Percentiles rank a stretch among this genome's conserved stretches.
These are phyloP conservation scores for Exephanes ischioxanthus DNA, from an alignment of 2,888 invertebrate species.

Conservation along the genomic window DNA sequence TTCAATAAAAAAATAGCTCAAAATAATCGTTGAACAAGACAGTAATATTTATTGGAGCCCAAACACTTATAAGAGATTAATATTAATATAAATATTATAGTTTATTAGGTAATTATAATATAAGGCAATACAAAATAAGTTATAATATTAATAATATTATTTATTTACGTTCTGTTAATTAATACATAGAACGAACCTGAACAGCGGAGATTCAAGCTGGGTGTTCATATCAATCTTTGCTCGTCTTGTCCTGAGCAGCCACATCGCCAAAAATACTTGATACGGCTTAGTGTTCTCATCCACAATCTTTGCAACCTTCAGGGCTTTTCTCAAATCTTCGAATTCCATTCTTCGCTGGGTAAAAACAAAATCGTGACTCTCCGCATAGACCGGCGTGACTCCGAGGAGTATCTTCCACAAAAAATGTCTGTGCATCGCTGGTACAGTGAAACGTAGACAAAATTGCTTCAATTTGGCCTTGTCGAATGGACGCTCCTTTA, in stretches of 20 bases:
- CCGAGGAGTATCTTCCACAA: slow-evolving; percentile 95
- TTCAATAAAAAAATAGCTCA: no score
- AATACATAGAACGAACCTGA: slow-evolving; percentile 74
- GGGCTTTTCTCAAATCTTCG: slow-evolving; percentile 90
- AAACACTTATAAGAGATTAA: neutral
- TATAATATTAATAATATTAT: slow-evolving; percentile 18
- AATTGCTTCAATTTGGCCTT: slow-evolving; percentile 93
- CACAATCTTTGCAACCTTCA: slow-evolving; percentile 89
- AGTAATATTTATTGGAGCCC: no score
- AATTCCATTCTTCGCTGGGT: slow-evolving; percentile 91
- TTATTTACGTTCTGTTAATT: neutral
- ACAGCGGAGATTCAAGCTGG: slow-evolving; percentile 80
- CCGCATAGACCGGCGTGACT: slow-evolving; percentile 91
- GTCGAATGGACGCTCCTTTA: slow-evolving; percentile 94
- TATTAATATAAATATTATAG: no score
- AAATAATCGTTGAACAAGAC: no score
- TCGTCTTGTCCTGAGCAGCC: slow-evolving; percentile 91
- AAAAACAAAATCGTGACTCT: slow-evolving; percentile 91
- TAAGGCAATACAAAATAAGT: neutral
- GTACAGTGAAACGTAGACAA: slow-evolving; percentile 93
- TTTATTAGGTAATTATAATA: neutral
- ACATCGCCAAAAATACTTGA: slow-evolving; percentile 92
- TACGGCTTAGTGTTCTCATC: slow-evolving; percentile 89
- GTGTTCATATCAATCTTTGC: slow-evolving; percentile 85
- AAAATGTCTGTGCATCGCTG: slow-evolving; percentile 91